These are phyloP conservation scores for Cephus sareptanus DNA, from an alignment of 2,888 invertebrate species.

Conservation along the genomic window DNA sequence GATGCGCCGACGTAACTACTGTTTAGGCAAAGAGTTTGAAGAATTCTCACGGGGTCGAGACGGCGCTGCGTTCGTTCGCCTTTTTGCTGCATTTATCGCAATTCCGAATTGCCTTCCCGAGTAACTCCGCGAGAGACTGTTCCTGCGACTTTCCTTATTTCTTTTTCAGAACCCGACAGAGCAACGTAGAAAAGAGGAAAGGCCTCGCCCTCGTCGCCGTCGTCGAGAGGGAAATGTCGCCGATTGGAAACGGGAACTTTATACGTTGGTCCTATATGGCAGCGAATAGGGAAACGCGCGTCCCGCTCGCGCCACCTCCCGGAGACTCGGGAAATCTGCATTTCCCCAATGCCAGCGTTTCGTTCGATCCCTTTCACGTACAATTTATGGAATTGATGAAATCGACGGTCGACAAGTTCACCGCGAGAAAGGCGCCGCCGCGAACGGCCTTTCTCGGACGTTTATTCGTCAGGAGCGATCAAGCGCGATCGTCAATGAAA, in stretches of 20 bases:
- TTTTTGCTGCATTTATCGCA: slow-evolving; percentile 1
- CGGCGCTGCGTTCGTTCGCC: slow-evolving; percentile 13
- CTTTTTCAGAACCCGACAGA: background rate
- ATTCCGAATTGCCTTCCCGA: slow-evolving; percentile 40
- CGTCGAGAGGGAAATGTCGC: background rate
- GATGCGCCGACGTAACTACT: slow-evolving; percentile 2
- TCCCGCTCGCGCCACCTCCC: background rate
- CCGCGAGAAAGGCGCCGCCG: background rate
- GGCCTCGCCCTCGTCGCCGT: background rate
- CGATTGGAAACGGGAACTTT: background rate
- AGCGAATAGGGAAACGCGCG: slow-evolving; percentile 25
- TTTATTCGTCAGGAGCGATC: background rate
- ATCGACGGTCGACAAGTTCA: slow-evolving; percentile 14
- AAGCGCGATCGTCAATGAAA: background rate
- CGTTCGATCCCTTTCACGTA: slow-evolving; percentile 30
- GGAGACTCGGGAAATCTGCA: slow-evolving; percentile 24
- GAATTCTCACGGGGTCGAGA: slow-evolving; percentile 29
- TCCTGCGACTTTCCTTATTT: background rate
- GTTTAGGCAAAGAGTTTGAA: slow-evolving; percentile 34
- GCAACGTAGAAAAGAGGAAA: background rate
- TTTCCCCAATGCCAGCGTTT: slow-evolving; percentile 14
- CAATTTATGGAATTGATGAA: slow-evolving; percentile 35
- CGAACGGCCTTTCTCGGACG: background rate
- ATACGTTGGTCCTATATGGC: slow-evolving; percentile 23
- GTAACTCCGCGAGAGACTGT: slow-evolving; percentile 21